phyloP scores from a whole-genome alignment of 2,797 vertebrate species.

The Xyrichtys novacula region DNA sequence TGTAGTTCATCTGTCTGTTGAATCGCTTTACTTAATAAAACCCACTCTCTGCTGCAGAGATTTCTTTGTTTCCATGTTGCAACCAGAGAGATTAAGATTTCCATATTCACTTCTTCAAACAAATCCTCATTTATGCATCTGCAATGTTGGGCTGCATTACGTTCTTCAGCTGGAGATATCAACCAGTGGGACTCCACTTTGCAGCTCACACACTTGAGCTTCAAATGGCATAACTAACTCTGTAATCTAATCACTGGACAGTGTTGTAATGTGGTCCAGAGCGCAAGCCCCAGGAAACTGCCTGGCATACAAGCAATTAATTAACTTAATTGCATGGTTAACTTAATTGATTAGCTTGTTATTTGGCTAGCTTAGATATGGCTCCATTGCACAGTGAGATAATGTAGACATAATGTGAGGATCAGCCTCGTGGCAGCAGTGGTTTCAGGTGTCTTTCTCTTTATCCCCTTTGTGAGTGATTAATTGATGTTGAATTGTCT shows the following conservation, averaged over 20 bases:
- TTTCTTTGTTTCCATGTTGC: slow-evolving; percentile 18
- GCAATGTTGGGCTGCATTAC: slow-evolving; percentile 27
- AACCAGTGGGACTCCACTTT: slow-evolving; percentile 72
- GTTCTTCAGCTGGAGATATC: slow-evolving; percentile 55
- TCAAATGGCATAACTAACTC: slow-evolving; percentile 75
- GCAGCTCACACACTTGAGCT: slow-evolving; percentile 63
- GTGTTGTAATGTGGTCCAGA: slow-evolving; percentile 69
- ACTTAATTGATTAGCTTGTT: slow-evolving; percentile 85
- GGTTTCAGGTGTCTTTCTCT: slow-evolving; percentile 60
- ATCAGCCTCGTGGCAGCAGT: slow-evolving; percentile 59
- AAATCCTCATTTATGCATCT: slow-evolving; percentile 15
- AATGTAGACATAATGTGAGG: slow-evolving; percentile 73
- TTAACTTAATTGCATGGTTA: slow-evolving; percentile 83
- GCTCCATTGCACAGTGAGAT: slow-evolving; percentile 71
- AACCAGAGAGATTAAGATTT: no score
- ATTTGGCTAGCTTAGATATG: slow-evolving; percentile 78
- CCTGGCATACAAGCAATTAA: slow-evolving; percentile 82
- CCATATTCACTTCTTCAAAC: no score
- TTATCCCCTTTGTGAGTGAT: slow-evolving; percentile 38
- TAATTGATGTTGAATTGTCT: slow-evolving; percentile 73
- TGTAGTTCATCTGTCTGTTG: no score
- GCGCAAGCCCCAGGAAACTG: slow-evolving; percentile 73
- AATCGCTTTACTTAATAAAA: slow-evolving; percentile 37
- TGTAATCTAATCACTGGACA: slow-evolving; percentile 79
- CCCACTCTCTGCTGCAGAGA: not conserved